Evolutionary conservation across 2,113 vertebrate genomes (phyloP), one percentile per base, ranked within the genome.

Genomic region (Fulmarus glacialis): DNA sequence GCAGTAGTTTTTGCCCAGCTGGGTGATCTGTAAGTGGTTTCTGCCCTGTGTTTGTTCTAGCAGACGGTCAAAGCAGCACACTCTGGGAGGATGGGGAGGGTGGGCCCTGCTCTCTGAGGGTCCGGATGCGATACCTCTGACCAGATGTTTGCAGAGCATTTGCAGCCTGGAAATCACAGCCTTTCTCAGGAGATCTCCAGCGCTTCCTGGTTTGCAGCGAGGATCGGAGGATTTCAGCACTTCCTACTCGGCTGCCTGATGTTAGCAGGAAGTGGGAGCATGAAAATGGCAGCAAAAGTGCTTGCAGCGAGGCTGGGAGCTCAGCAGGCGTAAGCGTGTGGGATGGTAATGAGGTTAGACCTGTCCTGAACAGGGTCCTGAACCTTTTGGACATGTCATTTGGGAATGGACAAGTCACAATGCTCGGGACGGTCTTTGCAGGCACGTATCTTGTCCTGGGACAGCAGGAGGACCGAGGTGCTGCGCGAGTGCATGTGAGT

Each of bases 321-420:
- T 73, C 27, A 3, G 53, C 30, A 11, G 78, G n/a, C 4, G 0
- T 18, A 8, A 29, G 56, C 0, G 1, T 0, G 1, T 34, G 95
- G 90, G 84, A 4, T 14, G 43, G 10, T 11, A 2, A 18, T 6
- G 90, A 42, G 64, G 67, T 77, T 2, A 14, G 48, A 43, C 60
- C 85, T 34, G 90, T 8, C 70, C 93, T 4, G 34, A 48, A 3
- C 75, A 15, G 38, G 30, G 14, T 13, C 75, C 67, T 29, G 6
- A 64, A 7, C 62, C 75, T 50, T n/a, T 13, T 4, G 20, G 71
- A 12, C 0, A 3, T 3, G 43, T 43, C 45, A 1, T 5, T 42
- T 40, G 82, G 89, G 67, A 20, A 47, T 0, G 43, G 43, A 4
- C 36, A 3, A 8, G 38, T 42, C 29, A 3, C 42, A 0, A 0